These are phyloP conservation scores for Pogonognathellus flavescens DNA, from an alignment of 1,140 invertebrate genomes.

Conservation along the genomic window DNA sequence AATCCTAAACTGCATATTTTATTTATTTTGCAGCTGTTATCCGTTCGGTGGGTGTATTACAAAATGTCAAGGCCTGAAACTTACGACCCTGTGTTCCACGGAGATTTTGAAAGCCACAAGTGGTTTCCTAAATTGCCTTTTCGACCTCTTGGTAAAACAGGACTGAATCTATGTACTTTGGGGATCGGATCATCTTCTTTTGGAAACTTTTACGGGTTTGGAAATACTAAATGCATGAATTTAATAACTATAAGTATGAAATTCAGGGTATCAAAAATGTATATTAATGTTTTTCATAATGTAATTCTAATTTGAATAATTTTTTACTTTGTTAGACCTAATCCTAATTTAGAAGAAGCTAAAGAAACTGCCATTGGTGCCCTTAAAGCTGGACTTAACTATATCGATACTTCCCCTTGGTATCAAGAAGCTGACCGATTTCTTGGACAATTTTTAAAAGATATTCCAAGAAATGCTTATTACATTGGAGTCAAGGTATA, in stretches of 20 bases:
- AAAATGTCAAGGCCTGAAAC: slow-evolving; percentile 66
- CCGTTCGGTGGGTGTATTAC: too few species aligned
- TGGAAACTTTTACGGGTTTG: slow-evolving; percentile 71
- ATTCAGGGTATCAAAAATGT: too few species aligned
- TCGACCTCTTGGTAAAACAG: slow-evolving; percentile 74
- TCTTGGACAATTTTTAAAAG: slow-evolving; percentile 86
- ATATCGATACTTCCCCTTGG: slow-evolving; percentile 81
- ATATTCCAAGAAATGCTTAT: slow-evolving; percentile 84
- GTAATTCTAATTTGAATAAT: neutral
- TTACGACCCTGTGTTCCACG: slow-evolving; percentile 69
- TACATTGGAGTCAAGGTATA: slow-evolving; percentile 90
- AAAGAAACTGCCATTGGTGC: slow-evolving; percentile 79
- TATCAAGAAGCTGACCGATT: slow-evolving; percentile 81
- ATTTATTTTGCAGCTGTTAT: too few species aligned
- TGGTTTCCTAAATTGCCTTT: slow-evolving; percentile 73
- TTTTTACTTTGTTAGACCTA: neutral
- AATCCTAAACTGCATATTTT: too few species aligned
- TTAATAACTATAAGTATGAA: too few species aligned
- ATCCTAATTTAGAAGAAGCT: slow-evolving; percentile 71
- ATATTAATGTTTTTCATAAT: too few species aligned
- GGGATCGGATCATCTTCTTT: slow-evolving; percentile 74
- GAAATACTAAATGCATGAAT: neutral
- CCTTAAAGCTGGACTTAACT: slow-evolving; percentile 87
- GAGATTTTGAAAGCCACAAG: slow-evolving; percentile 65
- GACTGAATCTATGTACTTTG: slow-evolving; percentile 75